Base-by-base conservation (phyloP, 2,888 invertebrate genomes). In the Halictus quadricinctus region DNA sequence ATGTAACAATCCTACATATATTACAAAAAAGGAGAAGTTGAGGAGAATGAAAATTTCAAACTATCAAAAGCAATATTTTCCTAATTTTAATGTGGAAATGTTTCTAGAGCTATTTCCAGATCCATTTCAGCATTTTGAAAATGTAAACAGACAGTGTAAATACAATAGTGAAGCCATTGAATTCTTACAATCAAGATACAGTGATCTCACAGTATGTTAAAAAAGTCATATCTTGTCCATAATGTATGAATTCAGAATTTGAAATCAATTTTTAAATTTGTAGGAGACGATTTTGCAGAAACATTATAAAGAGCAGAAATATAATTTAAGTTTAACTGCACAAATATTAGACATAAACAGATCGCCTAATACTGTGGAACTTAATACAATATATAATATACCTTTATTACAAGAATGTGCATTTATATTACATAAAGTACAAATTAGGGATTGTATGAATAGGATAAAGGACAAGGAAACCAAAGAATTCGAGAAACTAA, bases 81-180 rank as follows among this genome's bases (percentile, higher is more conserved):
- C 91, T 0, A 93, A 95, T 7, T 95, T 95, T 78, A 90, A 93
- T 60, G 91, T 95, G 0, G 91, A 94, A 83, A 91, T 95, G 25
- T 96, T 95, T 90, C 84, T 95, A 0, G 91, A 95, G 77, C 86
- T 95, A 12, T 95, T 95, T 88, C 95, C 95, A 1, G 93, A 95
- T 89, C 95, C 95, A 3, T 90, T 93, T 64, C 81, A 25, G 89
- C 92, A 85, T 94, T 95, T 91, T 15, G 80, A 91, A 85, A 74
- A 93, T 85, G 18, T 48, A 25, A 72, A 85, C 0, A 89, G 91
- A 72, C 21, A 75, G 8, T 86, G 87, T 72, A 25, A 46, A 3
- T 86, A 87, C 29, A 85, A 86, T 60, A 25, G 83, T 0, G 81
- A 88, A 0, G 92, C 89, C 10, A 54, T 90, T 0, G 86, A 91